Percentiles rank a stretch among this genome's conserved stretches.
Conservation (phyloP, 2,113 vertebrate genomes). For the Rhagologus leucostigma region DNA sequence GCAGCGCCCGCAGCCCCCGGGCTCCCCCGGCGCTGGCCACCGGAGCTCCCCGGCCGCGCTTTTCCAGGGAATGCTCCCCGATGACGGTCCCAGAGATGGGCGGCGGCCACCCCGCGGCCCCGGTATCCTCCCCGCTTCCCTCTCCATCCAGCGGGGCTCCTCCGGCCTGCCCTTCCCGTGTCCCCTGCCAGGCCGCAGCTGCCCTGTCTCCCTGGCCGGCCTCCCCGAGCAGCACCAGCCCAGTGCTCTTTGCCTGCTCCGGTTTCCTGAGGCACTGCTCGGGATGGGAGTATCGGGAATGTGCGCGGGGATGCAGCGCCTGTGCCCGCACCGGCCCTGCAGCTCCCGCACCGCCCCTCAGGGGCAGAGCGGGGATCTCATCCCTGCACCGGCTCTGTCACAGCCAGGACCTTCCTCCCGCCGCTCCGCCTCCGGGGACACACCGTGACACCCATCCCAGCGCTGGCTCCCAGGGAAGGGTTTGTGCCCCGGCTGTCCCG, state of each 20-base stretch:
- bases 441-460: rapidly evolving
- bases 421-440: too few relatives aligned
- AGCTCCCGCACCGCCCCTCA: background rate
- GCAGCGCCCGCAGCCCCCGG: background rate
- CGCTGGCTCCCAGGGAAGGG: rapidly evolving
- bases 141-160: background rate
- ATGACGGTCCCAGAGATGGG: rapidly evolving
- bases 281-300: background rate
- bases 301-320: rapidly evolving
- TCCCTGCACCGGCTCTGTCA: rapidly evolving
- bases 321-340: background rate
- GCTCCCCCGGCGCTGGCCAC: background rate
- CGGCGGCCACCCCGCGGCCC: rapidly evolving
- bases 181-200: background rate
- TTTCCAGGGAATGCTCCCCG: background rate
- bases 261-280: background rate
- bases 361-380: too few relatives aligned
- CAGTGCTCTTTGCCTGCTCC: rapidly evolving
- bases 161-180: background rate
- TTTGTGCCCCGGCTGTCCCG: rapidly evolving
- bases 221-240: rapidly evolving
- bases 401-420: background rate
- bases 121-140: rapidly evolving
- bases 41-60: rapidly evolving
- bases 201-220: too few relatives aligned